phyloP scores from a whole-genome alignment of 2,797 vertebrate genomes.

The Pristis pectinata region DNA sequence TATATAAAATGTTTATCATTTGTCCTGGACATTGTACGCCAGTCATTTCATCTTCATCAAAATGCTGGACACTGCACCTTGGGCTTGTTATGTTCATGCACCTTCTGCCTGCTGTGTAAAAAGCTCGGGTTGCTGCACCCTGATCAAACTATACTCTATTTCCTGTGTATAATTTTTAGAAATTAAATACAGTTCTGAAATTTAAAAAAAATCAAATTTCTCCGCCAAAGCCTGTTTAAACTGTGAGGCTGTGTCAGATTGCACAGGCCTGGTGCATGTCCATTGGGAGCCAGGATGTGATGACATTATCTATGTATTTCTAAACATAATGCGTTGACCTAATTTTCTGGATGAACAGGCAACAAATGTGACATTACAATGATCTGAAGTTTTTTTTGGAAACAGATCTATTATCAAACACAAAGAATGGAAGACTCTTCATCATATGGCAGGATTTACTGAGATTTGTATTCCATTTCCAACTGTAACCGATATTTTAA shows the following conservation, averaged over 20 bases:
- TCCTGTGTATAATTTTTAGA: no score
- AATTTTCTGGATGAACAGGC: background rate
- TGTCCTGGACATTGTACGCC: background rate
- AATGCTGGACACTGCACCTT: background rate
- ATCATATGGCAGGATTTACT: background rate
- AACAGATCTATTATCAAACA: background rate
- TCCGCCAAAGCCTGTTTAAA: background rate
- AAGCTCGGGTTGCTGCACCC: background rate
- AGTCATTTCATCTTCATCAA: background rate
- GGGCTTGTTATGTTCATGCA: background rate
- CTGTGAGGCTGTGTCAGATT: background rate
- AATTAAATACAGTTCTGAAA: no score
- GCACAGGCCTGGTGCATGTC: background rate
- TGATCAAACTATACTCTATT: background rate
- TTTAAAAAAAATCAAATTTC: background rate
- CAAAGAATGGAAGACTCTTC: background rate
- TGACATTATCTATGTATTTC: background rate
- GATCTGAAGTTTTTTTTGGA: background rate
- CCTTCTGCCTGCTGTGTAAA: background rate
- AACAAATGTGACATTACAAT: background rate
- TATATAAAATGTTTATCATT: background rate
- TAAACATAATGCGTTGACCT: background rate
- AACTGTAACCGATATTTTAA: constrained; percentile 2
- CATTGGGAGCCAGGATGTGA: background rate
- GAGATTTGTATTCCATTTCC: background rate